Evolutionary conservation across 2,888 invertebrate genomes (phyloP).

Genomic region (Marasmarcha lunaedactyla): DNA sequence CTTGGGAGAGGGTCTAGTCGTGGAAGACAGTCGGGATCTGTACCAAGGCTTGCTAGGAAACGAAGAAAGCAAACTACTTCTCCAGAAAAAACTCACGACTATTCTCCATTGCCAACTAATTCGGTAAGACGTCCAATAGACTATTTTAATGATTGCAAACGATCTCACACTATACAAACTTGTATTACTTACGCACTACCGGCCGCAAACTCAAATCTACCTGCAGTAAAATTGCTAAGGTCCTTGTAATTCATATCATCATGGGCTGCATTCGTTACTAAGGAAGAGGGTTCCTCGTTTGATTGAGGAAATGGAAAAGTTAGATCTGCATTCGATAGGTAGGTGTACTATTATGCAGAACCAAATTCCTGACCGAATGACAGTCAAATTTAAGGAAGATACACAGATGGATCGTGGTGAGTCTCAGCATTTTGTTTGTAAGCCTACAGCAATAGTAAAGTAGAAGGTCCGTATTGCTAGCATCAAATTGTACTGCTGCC

Average conservation of each 20-base stretch:
- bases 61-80: slow-evolving; percentile 1
- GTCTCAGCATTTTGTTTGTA: slow-evolving; percentile 9
- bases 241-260: too few species aligned
- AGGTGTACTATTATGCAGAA: slow-evolving; percentile 12
- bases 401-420: slow-evolving; percentile 13
- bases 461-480: slow-evolving; percentile 18
- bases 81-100: slow-evolving; percentile 6
- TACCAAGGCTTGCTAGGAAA: too few species aligned
- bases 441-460: slow-evolving; percentile 11
- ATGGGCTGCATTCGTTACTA: too few species aligned
- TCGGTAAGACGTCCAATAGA: slow-evolving; percentile 7
- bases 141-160: slow-evolving; percentile 8
- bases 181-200: slow-evolving; percentile 10
- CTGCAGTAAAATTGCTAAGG: slow-evolving; percentile 7
- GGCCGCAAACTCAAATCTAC: slow-evolving; percentile 6
- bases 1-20: too few species aligned
- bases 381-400: slow-evolving; percentile 14
- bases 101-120: not conserved
- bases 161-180: slow-evolving; percentile 9
- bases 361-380: slow-evolving; percentile 7
- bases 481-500: slow-evolving; percentile 16
- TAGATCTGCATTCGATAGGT: slow-evolving; percentile 11
- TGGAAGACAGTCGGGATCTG: too few species aligned
- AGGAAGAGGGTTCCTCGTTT: too few species aligned
- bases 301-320: slow-evolving; percentile 10